Evolutionary conservation across 2,797 vertebrate species (phyloP), one percentile per base, ranked within the genome.

Genomic region (Enteromius paludinosus): DNA sequence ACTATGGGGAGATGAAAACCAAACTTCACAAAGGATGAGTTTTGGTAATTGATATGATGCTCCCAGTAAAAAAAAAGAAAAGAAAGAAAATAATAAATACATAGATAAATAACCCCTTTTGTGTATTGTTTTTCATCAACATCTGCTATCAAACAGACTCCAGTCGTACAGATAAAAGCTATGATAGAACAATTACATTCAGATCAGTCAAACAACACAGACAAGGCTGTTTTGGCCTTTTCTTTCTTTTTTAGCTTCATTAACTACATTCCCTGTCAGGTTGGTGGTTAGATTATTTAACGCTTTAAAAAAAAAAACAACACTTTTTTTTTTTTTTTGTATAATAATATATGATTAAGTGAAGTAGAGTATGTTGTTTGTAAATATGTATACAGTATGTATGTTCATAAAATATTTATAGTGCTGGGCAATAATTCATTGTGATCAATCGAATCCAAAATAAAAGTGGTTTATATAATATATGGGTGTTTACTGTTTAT

Each of bases 121-220:
- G 89, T 90, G 87, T 85, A 81, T 89, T 90, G 25, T 88, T 88
- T 90, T 89, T 88, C 81, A 90, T 86, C 88, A 91, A 90, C 88
- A 90, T 90, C 90, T 91, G 90, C 84, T 92, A 92, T 93, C 90
- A 93, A 92, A 93, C 88, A 91, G 70, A 54, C 87, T 89, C 83
- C 85, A 87, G 89, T 82, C 78, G 84, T 84, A 83, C 76, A 77
- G 90, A 92, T 93, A 89, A 93, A 92, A 94, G 91, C 85, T 76
- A 62, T 89, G 91, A 92, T 91, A 92, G 91, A 91, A 87, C 88
- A 93, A 93, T 94, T 92, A 93, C 89, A 91, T 83, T 88, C 90
- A 91, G 88, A 90, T 90, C 87, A 84, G 56, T 52, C 72, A 28
- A 56, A 47, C 23, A 73, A 79, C 78, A 52, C 74, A 71, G 35